phyloP scores from a whole-genome alignment of 1,140 invertebrate genomes.

The Metaphire vulgaris region DNA sequence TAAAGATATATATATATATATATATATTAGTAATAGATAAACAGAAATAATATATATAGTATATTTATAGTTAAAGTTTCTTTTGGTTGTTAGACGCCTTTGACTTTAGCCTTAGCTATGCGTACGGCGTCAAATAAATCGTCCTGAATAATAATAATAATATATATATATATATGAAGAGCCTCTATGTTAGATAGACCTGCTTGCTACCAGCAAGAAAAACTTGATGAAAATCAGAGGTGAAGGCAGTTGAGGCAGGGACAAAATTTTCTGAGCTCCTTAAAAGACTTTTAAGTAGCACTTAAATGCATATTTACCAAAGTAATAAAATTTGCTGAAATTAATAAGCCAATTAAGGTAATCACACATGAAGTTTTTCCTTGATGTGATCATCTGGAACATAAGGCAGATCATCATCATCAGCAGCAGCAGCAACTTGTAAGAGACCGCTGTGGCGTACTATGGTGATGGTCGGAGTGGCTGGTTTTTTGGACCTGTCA shows the following conservation, averaged over 20 bases:
- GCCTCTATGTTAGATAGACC: background rate
- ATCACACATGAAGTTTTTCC: background rate
- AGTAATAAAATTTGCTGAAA: background rate
- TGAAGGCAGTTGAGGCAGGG: background rate
- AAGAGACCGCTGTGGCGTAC: background rate
- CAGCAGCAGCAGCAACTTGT: background rate
- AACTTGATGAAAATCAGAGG: background rate
- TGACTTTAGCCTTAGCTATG: too few species aligned
- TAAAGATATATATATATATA: too few species aligned
- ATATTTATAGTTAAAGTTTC: too few species aligned
- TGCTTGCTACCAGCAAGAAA: background rate
- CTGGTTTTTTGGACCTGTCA: background rate
- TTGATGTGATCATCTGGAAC: background rate
- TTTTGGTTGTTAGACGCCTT: too few species aligned
- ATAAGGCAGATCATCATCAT: background rate
- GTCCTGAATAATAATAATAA: too few species aligned
- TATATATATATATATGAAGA: too few species aligned
- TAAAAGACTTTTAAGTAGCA: background rate
- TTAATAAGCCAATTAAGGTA: background rate
- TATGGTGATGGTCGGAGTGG: background rate
- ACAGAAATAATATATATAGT: too few species aligned
- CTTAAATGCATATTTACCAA: background rate
- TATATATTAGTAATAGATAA: too few species aligned
- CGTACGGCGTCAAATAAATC: too few species aligned
- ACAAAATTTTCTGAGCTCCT: background rate